phyloP scores from a whole-genome alignment of 92 coral and sea anemone species.

The Umimayanthus chanpuru region DNA sequence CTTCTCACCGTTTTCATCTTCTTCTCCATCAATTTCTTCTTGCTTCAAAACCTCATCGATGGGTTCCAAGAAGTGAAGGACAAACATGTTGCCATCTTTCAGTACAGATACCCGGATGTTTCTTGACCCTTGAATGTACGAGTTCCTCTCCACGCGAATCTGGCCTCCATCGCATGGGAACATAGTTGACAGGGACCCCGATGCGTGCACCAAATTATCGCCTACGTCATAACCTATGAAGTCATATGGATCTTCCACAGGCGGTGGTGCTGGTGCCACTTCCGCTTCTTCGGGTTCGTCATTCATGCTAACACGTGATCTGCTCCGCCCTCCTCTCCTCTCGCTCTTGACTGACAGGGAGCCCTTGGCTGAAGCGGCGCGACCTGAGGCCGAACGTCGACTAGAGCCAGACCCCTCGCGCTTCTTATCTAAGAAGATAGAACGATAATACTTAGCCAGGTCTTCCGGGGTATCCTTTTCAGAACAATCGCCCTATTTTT shows the following conservation, averaged over 20 bases:
- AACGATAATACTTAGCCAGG: not conserved
- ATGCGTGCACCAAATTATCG: conserved; percentile 87
- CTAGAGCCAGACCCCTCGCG: conserved; percentile 75
- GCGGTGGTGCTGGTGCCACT: conserved; percentile 40
- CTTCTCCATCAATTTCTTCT: conserved; percentile 62
- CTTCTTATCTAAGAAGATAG: conserved; percentile 60
- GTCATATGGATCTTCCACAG: conserved; percentile 67
- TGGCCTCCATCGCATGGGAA: conserved; percentile 96
- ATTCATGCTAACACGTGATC: conserved; percentile 63
- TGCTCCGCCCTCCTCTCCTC: conserved; percentile 62
- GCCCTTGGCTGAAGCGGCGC: conserved; percentile 81
- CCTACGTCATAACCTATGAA: conserved; percentile 98
- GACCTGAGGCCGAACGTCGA: conserved; percentile 75
- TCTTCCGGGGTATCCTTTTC: not conserved
- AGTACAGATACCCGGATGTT: conserved; percentile 78
- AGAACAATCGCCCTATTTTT: too few relatives aligned
- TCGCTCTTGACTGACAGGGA: conserved; percentile 80
- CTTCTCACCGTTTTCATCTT: conserved; percentile 42
- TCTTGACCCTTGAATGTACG: conserved; percentile 80
- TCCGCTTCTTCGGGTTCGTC: conserved; percentile 70
- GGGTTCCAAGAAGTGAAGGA: conserved; percentile 88
- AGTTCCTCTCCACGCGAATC: conserved; percentile 76
- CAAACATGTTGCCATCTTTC: conserved; percentile 89
- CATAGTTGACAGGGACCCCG: conserved; percentile 87
- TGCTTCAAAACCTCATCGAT: conserved; percentile 70